Evolutionary conservation across 2,113 vertebrate species (phyloP).

Genomic region (Myrmecophaga tridactyla): DNA sequence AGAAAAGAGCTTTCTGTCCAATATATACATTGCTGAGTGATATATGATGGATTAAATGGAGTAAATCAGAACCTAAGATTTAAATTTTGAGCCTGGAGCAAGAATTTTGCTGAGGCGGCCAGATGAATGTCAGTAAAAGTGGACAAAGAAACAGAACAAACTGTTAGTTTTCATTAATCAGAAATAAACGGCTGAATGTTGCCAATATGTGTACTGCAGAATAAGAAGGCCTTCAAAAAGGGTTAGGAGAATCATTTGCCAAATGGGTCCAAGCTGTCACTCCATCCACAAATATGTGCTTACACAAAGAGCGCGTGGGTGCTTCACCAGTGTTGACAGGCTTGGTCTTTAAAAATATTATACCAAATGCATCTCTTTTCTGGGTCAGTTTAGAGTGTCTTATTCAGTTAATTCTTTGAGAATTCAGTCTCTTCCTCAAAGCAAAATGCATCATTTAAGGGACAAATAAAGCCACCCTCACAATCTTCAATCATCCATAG

Average conservation of each 20-base stretch:
- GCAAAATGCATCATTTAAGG: not conserved
- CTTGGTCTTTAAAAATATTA: not conserved
- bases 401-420: not conserved
- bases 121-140: not conserved
- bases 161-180: not conserved
- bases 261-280: not conserved
- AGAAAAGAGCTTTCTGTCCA: not conserved
- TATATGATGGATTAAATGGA: not conserved
- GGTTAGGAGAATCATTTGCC: not conserved
- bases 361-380: constrained; percentile 20
- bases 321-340: not conserved
- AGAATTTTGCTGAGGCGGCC: not conserved
- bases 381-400: not conserved
- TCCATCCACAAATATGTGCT: not conserved
- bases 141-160: not conserved
- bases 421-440: not conserved
- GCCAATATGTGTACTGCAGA: not conserved
- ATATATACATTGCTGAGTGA: not conserved
- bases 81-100: not conserved
- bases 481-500: not conserved
- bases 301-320: not conserved
- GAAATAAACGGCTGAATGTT: not conserved
- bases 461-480: not conserved
- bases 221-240: not conserved
- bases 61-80: not conserved